Conservation (phyloP, 30 jellyfish, hydroid and myxozoan species). For the Haliclystus octoradiatus region DNA sequence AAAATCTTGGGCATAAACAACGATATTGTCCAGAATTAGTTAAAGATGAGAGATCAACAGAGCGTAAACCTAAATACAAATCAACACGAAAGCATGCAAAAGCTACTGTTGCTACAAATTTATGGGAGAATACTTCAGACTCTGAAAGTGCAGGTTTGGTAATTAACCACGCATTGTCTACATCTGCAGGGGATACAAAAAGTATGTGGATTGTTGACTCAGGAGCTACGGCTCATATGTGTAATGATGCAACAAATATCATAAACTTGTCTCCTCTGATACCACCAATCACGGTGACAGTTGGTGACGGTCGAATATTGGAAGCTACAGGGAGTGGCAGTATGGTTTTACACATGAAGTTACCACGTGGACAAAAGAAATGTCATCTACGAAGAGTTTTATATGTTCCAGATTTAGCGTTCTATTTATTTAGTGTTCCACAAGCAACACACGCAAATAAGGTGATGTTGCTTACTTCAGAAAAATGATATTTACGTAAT, state of each 20-base stretch:
- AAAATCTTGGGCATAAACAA: background rate
- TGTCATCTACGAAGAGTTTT: too few species aligned
- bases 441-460: background rate
- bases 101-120: too few species aligned
- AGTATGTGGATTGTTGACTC: constrained; percentile 42
- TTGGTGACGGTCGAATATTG: background rate
- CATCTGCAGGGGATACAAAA: background rate
- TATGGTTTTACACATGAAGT: background rate
- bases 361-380: constrained; percentile 13
- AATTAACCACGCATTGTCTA: background rate
- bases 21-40: background rate
- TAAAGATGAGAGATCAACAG: background rate
- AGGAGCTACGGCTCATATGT: constrained; percentile 44
- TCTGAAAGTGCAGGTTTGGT: background rate
- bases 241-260: constrained; percentile 3
- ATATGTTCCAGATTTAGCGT: background rate
- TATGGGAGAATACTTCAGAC: background rate
- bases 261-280: background rate
- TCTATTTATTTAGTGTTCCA: background rate
- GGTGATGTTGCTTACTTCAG: background rate
- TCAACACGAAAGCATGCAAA: background rate
- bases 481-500: background rate
- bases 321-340: constrained; percentile 16
- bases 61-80: background rate
- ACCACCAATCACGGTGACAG: background rate